Evolutionary conservation across 1,140 invertebrate genomes (phyloP).

Genomic region (Muscidifurax raptorellus): DNA sequence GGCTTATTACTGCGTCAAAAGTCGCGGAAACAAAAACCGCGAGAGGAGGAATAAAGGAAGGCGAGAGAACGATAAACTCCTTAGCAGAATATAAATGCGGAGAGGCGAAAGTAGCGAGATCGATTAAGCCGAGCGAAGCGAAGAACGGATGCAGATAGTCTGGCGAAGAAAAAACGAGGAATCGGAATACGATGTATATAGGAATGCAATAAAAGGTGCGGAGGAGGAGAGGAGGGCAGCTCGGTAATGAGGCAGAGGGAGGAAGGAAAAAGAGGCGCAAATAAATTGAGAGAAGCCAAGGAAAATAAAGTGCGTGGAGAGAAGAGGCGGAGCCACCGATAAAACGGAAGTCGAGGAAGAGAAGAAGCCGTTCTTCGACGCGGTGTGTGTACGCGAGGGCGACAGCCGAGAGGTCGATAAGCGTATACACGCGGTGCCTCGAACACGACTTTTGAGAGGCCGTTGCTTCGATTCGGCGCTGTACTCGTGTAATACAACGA

Average conservation of each 20-base stretch:
- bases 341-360: slow-evolving; percentile 24
- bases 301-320: slow-evolving; percentile 42
- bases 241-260: slow-evolving; percentile 7
- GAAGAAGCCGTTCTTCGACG: neutral
- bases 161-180: neutral
- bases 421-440: too few species aligned
- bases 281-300: slow-evolving; percentile 42
- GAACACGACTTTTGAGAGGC: neutral
- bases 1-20: neutral
- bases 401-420: slow-evolving; percentile 25
- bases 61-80: slow-evolving; percentile 30
- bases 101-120: slow-evolving; percentile 25
- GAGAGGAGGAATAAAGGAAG: neutral
- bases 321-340: slow-evolving; percentile 31
- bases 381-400: neutral
- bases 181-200: neutral
- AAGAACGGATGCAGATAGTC: slow-evolving; percentile 11
- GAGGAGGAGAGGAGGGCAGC: neutral
- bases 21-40: slow-evolving; percentile 26
- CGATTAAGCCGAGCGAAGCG: slow-evolving; percentile 29
- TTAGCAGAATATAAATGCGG: slow-evolving; percentile 17
- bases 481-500: neutral
- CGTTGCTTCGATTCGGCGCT: slow-evolving; percentile 12
- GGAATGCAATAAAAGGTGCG: slow-evolving; percentile 31
- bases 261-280: slow-evolving; percentile 3